Evolutionary conservation across 92 coral and sea anemone species (phyloP), one percentile per base, ranked within the genome.

Genomic region (Plumapathes pennacea): DNA sequence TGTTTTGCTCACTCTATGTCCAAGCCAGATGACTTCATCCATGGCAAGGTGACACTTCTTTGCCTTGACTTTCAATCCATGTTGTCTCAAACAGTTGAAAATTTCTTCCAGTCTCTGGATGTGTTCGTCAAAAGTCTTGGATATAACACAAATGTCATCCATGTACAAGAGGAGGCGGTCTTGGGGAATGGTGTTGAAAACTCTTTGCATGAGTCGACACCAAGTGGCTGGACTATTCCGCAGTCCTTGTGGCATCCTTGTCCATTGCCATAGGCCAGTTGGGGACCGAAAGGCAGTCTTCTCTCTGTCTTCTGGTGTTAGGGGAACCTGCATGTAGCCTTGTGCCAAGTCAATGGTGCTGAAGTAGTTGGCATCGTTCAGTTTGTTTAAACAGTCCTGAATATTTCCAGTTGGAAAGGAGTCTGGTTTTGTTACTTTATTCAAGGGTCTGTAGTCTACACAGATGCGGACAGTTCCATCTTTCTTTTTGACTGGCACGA

Each of bases 241-340:
- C 3, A 72, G 60, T 1, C 80, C 71, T 44, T 60, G 54, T 49
- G 80, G 80, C 80, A 72, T 72, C 50, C 72, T 3, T 1, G 62
- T 72, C 80, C 80, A 72, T 52, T 72, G 71, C 72, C 72, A 72
- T 20, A 61, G 78, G 3, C 58, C 77, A 32, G 49, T 32, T 12
- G 69, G 56, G 11, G 69, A 69, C 42, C 58, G 57, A 32, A 69
- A 69, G 25, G 77, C 69, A 22, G 70, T 31, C 33, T 69, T 69
- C 25, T 58, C 77, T 46, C 47, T 55, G 68, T 68, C 66, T 0
- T 56, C 26, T 46, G 60, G 60, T 24, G 61, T 28, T 25, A 69
- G 22, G 57, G 69, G 69, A 24, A 69, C 77, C 25, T 69, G 69
- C 47, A 58, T 58, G 38, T 69, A 69, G 24, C 49, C 60, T 27